A percentile compares a stretch with the other conserved stretches of the same genome.
These are phyloP conservation scores for Listronotus oregonensis DNA, from an alignment of 1,140 invertebrate species.

Conservation along the genomic window DNA sequence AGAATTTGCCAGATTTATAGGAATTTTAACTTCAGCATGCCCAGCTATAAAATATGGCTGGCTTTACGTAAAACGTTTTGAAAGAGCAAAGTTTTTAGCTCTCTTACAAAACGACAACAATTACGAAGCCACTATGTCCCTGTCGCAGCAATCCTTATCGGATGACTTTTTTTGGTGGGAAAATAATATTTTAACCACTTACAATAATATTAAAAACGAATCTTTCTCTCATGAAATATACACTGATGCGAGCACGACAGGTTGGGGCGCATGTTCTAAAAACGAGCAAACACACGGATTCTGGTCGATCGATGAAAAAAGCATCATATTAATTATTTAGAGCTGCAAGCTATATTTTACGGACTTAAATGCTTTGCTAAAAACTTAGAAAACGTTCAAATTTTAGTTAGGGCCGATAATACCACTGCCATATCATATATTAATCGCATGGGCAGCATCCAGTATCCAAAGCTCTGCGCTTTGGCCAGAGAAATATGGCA, in stretches of 20 bases:
- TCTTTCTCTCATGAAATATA: background rate
- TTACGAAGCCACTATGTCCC: no score
- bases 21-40: background rate
- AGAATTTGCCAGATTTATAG: background rate
- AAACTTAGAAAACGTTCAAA: constrained; percentile 29
- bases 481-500: constrained; percentile 38
- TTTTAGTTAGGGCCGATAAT: constrained; percentile 42
- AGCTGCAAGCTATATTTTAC: constrained; percentile 9
- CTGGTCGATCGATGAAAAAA: constrained; percentile 1
- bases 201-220: background rate
- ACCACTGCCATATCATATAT: constrained; percentile 42
- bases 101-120: no score
- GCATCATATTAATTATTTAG: constrained; percentile 20
- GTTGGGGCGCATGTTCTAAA: background rate
- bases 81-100: constrained; percentile 2
- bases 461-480: constrained; percentile 26
- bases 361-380: constrained; percentile 11
- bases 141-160: no score
- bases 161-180: background rate
- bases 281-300: constrained; percentile 4
- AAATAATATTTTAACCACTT: background rate
- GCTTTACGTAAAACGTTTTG: constrained; percentile 11
- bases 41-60: constrained; percentile 11
- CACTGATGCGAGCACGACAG: background rate
- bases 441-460: constrained; percentile 43